Percentiles rank a stretch among this genome's conserved stretches.
phyloP scores from a whole-genome alignment of 2,888 invertebrate genomes.

The Noctua janthina region DNA sequence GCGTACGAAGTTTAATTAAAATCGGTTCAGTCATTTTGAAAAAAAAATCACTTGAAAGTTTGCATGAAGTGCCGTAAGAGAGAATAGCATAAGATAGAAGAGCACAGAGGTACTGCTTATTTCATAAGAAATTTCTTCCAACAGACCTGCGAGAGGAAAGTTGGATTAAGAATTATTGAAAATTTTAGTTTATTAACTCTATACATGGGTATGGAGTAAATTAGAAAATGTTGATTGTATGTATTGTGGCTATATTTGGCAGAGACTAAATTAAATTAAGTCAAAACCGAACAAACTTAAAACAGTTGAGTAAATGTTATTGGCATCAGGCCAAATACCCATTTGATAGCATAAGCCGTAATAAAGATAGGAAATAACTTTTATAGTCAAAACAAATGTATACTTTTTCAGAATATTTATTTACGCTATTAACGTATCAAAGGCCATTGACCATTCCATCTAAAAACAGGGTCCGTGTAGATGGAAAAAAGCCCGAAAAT shows the following conservation, averaged over 20 bases:
- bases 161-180: too few relatives aligned
- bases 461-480: neutral
- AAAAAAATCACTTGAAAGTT: too few relatives aligned
- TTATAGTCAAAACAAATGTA: neutral
- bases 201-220: neutral
- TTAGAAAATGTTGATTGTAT: too few relatives aligned
- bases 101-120: too few relatives aligned
- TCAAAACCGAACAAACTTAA: neutral
- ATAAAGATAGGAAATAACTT: neutral
- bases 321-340: neutral
- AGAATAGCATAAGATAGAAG: too few relatives aligned
- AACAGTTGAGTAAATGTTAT: neutral
- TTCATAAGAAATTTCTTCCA: too few relatives aligned
- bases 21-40: too few relatives aligned
- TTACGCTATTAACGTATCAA: neutral
- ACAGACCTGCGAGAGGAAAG: too few relatives aligned
- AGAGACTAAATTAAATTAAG: neutral
- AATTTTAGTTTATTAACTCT: neutral
- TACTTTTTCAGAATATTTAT: too few relatives aligned
- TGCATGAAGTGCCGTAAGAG: too few relatives aligned
- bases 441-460: neutral
- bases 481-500: neutral
- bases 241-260: neutral
- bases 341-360: neutral
- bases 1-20: too few relatives aligned